Conservation (phyloP, 2,113 vertebrate genomes). For the Pholis gunnellus region DNA sequence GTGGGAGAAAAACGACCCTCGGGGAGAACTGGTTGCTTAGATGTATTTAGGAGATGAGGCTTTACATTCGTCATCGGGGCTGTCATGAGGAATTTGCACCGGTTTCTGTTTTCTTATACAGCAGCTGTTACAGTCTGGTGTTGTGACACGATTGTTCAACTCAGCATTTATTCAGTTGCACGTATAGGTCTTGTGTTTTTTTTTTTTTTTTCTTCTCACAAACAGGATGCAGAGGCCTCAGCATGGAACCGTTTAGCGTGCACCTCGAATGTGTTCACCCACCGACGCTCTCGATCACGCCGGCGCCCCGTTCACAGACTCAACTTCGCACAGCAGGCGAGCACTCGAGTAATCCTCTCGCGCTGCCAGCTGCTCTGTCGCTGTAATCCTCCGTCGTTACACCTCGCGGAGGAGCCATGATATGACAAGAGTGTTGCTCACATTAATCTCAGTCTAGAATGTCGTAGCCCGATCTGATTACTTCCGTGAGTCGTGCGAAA, state of each 20-base stretch:
- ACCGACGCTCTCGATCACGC: not conserved
- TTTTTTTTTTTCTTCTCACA: not conserved
- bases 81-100: not conserved
- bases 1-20: not conserved
- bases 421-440: slow-evolving; percentile 43
- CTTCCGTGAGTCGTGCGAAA: too few relatives aligned
- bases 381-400: slow-evolving; percentile 65
- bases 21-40: not conserved
- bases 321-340: not conserved
- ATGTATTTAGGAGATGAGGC: not conserved
- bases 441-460: slow-evolving; percentile 37
- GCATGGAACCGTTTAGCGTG: too few relatives aligned
- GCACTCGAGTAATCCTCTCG: slow-evolving; percentile 55
- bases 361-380: slow-evolving; percentile 38
- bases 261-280: too few relatives aligned
- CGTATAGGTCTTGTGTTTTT: not conserved
- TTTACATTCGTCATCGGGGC: not conserved
- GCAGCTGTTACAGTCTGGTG: not conserved
- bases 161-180: not conserved
- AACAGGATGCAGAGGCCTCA: not conserved
- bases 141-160: not conserved
- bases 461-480: not conserved
- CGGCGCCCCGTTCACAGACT: not conserved
- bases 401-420: slow-evolving; percentile 28
- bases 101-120: not conserved